Base-by-base conservation (phyloP, 2,797 vertebrate species). In the Microhierax caerulescens region DNA sequence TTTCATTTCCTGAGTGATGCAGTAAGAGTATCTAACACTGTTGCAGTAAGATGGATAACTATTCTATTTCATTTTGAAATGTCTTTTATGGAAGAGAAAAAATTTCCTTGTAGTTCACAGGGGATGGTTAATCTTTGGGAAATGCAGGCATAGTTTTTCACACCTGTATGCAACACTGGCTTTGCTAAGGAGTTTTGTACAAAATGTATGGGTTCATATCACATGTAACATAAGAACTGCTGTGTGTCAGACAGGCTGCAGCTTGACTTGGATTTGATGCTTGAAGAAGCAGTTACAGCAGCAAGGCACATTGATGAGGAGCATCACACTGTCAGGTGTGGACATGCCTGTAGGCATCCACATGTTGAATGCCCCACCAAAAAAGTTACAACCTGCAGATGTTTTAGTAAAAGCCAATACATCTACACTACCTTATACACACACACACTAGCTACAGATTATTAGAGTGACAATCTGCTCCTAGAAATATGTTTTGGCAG, bases 41-140 rank as follows among this genome's bases (percentile, higher is more conserved):
- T 36, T 80, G 8, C 11, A 24, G 14, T 68, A 64, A 79, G 9
- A 61, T 13, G 8, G 61, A 56, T 84, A 61, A 74, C 86, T 86
- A 78, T 56, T 93, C 84, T 68, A 68, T 93, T 81, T 90, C 24
- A 57, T 76, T 83, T 51, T 64, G 50, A 78, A 91, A 82, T 73
- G 6, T n/a, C 68, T 70, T 88, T 68, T 36, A 27, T 43, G 37
- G 60, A 34, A 82, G 32, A 50, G 39, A 83, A 82, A 51, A 47
- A 4, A 2, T 2, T 18, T 89, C 57, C 18, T 70, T 22, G 57
- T 51, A n/a, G 15, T 50, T 88, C 56, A 24, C 34, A 70, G 0
- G 1, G 10, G 30, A 80, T 0, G 3, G 13, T 4, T 6, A 68
- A 50, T 53, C 47, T 94, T 32, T 59, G 68, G 85, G 75, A 74